These are phyloP conservation scores for Drosophila parvula DNA, from an alignment of 1,140 invertebrate genomes.

Conservation along the genomic window DNA sequence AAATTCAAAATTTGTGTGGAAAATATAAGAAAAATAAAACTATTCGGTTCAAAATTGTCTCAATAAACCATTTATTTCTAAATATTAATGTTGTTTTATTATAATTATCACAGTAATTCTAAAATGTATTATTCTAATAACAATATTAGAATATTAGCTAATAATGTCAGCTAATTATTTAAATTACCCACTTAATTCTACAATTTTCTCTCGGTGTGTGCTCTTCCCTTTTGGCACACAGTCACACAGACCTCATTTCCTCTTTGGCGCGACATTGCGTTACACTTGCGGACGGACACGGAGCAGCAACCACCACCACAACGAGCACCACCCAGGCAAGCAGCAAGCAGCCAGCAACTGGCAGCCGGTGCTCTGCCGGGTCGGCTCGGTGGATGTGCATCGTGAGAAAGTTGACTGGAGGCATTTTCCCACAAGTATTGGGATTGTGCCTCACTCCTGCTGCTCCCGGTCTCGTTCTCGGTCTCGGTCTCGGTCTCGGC, in stretches of 20 bases:
- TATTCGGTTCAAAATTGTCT: too few relatives aligned
- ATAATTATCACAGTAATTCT: too few relatives aligned
- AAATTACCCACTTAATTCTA: neutral
- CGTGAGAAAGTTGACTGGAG: conserved; percentile 83
- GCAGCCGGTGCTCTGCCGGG: conserved; percentile 62
- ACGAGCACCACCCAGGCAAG: conserved; percentile 71
- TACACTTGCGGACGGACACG: conserved; percentile 69
- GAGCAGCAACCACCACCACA: conserved; percentile 68
- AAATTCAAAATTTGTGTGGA: too few relatives aligned
- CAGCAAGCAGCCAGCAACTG: conserved; percentile 44
- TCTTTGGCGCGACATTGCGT: conserved; percentile 80
- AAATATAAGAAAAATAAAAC: too few relatives aligned
- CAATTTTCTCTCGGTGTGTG: conserved; percentile 8
- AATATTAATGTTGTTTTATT: too few relatives aligned
- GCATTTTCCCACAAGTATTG: conserved; percentile 83
- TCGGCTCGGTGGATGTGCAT: conserved; percentile 54
- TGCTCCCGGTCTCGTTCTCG: conserved; percentile 21
- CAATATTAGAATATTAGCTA: too few relatives aligned
- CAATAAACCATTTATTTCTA: too few relatives aligned
- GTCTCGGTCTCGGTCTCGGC: conserved; percentile 4
- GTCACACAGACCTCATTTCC: conserved; percentile 72
- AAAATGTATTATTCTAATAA: too few relatives aligned
- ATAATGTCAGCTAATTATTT: neutral
- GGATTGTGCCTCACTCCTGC: conserved; percentile 57
- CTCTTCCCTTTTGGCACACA: conserved; percentile 57